Percentiles rank a stretch among this genome's conserved stretches.
These are phyloP conservation scores for Teleogryllus occipitalis DNA, from an alignment of 1,140 invertebrate genomes.

Conservation along the genomic window DNA sequence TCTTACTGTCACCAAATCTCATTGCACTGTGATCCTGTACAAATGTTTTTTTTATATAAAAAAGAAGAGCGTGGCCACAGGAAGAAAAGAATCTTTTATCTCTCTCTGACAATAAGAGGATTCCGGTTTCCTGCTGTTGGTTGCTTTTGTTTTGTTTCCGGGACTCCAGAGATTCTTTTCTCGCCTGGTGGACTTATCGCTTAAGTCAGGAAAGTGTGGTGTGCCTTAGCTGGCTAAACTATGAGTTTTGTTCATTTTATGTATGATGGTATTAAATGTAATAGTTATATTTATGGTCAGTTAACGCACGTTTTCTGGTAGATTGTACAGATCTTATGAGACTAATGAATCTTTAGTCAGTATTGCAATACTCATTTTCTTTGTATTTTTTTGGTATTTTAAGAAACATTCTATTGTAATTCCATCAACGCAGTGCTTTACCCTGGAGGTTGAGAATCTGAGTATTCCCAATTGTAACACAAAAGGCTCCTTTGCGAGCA, in stretches of 20 bases:
- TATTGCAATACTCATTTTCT: neutral
- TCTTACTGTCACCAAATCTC: slow-evolving; percentile 4
- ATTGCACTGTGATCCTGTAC: neutral
- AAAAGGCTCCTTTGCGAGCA: neutral
- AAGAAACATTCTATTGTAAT: neutral
- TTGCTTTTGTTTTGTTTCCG: neutral
- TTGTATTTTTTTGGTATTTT: neutral
- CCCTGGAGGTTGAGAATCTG: slow-evolving; percentile 3
- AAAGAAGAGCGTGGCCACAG: neutral
- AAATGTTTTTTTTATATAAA: neutral
- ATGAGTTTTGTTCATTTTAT: neutral
- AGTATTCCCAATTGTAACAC: neutral
- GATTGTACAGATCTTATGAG: neutral
- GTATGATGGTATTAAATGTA: neutral
- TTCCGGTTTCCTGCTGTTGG: neutral
- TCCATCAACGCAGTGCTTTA: neutral
- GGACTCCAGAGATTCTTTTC: neutral
- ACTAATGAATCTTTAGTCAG: neutral
- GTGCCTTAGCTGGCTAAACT: neutral
- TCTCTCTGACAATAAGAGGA: neutral
- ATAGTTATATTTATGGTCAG: neutral
- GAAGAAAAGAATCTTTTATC: neutral
- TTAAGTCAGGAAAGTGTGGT: neutral
- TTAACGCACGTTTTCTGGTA: neutral
- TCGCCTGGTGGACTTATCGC: neutral